A percentile compares a stretch with the other conserved stretches of the same genome.
Evolutionary conservation across 2,888 invertebrate species (phyloP).

Genomic region (Abrostola triplasia): DNA sequence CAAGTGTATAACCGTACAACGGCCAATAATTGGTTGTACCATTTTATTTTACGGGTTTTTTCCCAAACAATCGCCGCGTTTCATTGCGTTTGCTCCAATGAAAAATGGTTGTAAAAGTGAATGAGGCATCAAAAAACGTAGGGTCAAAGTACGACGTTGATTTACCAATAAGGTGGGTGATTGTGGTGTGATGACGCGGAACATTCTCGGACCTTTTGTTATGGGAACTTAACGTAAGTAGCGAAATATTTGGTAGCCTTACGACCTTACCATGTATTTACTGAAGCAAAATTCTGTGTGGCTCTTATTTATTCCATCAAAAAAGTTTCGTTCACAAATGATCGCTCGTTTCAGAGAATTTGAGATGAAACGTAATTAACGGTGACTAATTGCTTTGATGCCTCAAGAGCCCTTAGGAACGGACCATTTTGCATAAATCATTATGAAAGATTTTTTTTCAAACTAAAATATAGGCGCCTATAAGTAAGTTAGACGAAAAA

Average conservation of each 20-base stretch:
- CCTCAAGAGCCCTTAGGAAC: slow-evolving; percentile 12
- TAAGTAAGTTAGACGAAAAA: too few species aligned
- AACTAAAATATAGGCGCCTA: not conserved
- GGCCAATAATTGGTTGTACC: slow-evolving; percentile 34
- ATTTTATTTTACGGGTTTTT: slow-evolving; percentile 47
- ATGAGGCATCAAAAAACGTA: slow-evolving; percentile 54
- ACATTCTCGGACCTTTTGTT: slow-evolving; percentile 60
- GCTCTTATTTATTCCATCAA: slow-evolving; percentile 29
- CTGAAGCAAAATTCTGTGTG: slow-evolving; percentile 19
- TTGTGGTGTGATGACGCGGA: slow-evolving; percentile 61
- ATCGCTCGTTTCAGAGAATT: slow-evolving; percentile 29
- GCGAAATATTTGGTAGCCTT: too few species aligned
- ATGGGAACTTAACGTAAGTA: slow-evolving; percentile 11
- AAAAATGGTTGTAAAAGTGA: slow-evolving; percentile 59
- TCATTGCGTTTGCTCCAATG: slow-evolving; percentile 32
- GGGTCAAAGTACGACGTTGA: slow-evolving; percentile 59
- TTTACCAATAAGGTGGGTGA: slow-evolving; percentile 57
- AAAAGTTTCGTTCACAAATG: slow-evolving; percentile 37
- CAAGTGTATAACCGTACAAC: slow-evolving; percentile 31
- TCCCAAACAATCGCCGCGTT: slow-evolving; percentile 29
- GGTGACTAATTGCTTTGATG: slow-evolving; percentile 49
- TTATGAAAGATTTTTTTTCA: not conserved
- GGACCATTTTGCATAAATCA: slow-evolving; percentile 14
- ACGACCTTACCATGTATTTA: too few species aligned
- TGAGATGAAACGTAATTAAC: slow-evolving; percentile 47